Conservation (phyloP, 2,797 vertebrate species). For the Taenioides sp. region DNA sequence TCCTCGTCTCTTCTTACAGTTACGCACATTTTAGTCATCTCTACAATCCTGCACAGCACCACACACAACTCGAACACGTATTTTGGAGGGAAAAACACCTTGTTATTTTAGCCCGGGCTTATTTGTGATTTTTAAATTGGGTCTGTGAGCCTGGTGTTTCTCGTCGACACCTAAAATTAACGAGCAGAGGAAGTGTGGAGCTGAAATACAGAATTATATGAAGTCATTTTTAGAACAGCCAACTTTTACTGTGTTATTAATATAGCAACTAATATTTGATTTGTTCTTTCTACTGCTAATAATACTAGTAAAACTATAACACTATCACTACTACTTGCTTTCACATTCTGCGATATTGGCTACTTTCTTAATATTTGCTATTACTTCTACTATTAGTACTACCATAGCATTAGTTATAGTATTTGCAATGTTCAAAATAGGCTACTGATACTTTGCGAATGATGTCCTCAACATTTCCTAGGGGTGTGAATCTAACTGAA, state of each 20-base stretch:
- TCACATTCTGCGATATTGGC: too few relatives aligned
- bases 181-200: background rate
- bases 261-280: background rate
- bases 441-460: too few relatives aligned
- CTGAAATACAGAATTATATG: background rate
- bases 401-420: too few relatives aligned
- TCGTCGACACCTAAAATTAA: background rate
- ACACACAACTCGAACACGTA: background rate
- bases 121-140: slow-evolving; percentile 1
- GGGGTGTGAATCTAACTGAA: too few relatives aligned
- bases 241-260: background rate
- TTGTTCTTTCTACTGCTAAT: background rate
- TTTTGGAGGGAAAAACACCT: slow-evolving; percentile 3
- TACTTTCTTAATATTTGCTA: too few relatives aligned
- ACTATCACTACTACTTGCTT: too few relatives aligned
- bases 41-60: background rate
- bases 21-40: background rate
- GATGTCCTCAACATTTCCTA: too few relatives aligned
- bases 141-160: background rate
- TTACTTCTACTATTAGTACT: too few relatives aligned
- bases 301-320: too few relatives aligned
- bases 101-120: background rate
- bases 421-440: too few relatives aligned
- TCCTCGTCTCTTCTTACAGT: slow-evolving; percentile 1
- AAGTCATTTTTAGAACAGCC: background rate